Conservation (phyloP, 92 coral and sea anemone genomes). For the Diadumene lineata region DNA sequence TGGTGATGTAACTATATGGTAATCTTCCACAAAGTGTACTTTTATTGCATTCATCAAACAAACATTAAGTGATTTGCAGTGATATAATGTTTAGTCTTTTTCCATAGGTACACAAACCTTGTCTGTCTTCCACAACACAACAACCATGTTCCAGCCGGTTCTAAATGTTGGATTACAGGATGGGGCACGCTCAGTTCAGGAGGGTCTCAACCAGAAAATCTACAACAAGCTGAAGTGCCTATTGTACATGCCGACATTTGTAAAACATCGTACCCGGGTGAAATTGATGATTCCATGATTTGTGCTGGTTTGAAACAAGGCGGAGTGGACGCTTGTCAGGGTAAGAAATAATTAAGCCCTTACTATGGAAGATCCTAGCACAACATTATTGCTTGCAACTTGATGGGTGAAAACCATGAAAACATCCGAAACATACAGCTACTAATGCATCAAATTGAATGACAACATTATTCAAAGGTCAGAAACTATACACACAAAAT, state of each 20-base stretch:
- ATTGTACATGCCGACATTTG: slow-evolving; percentile 12
- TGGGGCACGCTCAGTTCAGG: slow-evolving; percentile 37
- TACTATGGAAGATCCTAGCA: too few species aligned
- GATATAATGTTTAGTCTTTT: too few species aligned
- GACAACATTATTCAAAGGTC: too few species aligned
- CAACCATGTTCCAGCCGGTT: slow-evolving; percentile 3
- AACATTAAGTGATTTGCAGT: too few species aligned
- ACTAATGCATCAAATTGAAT: too few species aligned
- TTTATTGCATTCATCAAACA: too few species aligned
- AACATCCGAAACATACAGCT: too few species aligned
- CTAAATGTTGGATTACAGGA: slow-evolving; percentile 33
- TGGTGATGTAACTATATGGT: too few species aligned
- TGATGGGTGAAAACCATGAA: too few species aligned
- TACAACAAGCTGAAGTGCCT: slow-evolving; percentile 36
- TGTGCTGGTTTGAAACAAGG: slow-evolving; percentile 38
- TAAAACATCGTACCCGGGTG: not conserved
- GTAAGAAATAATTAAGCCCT: slow-evolving; percentile 11
- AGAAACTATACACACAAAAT: too few species aligned
- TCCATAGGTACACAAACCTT: slow-evolving; percentile 16
- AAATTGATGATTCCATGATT: slow-evolving; percentile 23
- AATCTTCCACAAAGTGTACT: too few species aligned
- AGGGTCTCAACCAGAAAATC: slow-evolving; percentile 23
- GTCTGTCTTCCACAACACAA: slow-evolving; percentile 27
- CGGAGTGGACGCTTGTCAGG: slow-evolving; percentile 45
- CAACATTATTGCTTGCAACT: too few species aligned